These are phyloP conservation scores for Amiota minor DNA, from an alignment of 2,888 invertebrate genomes.

Conservation along the genomic window DNA sequence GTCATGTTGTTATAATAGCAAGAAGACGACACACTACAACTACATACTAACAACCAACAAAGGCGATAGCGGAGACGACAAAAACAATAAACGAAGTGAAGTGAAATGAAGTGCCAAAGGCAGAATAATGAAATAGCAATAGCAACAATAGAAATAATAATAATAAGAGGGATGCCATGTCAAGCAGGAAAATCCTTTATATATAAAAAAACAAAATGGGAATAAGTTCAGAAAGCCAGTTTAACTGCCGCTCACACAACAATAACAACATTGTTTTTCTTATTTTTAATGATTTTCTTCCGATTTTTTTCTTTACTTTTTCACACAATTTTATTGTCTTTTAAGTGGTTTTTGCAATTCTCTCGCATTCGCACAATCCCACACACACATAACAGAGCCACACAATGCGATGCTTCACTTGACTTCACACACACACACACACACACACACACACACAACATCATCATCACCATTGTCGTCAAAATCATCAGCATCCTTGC, in stretches of 20 bases:
- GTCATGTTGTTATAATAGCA: too few species aligned
- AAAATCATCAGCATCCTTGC: conserved; percentile 4
- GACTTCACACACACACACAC: background rate
- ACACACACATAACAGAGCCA: background rate
- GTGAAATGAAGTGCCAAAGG: background rate
- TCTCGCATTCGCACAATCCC: background rate
- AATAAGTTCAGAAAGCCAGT: too few species aligned
- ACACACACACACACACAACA: conserved; percentile 1
- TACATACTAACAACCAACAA: too few species aligned
- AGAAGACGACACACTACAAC: too few species aligned
- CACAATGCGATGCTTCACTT: background rate
- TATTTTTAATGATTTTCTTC: conserved; percentile 38
- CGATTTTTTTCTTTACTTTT: conserved; percentile 8
- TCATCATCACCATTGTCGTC: background rate
- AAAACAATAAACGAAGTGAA: too few species aligned
- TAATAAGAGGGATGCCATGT: conserved; percentile 19
- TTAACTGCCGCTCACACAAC: too few species aligned
- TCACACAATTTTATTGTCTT: conserved; percentile 35
- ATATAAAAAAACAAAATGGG: too few species aligned
- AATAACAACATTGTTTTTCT: conserved; percentile 30
- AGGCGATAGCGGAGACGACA: too few species aligned
- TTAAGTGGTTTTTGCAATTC: conserved; percentile 35
- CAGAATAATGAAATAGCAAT: background rate
- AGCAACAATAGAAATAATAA: conserved; percentile 13
- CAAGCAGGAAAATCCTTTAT: too few species aligned